Percentiles rank a stretch among this genome's conserved stretches.
Evolutionary conservation across 1,140 invertebrate species (phyloP).

Genomic region (Geopemphigus sp.): DNA sequence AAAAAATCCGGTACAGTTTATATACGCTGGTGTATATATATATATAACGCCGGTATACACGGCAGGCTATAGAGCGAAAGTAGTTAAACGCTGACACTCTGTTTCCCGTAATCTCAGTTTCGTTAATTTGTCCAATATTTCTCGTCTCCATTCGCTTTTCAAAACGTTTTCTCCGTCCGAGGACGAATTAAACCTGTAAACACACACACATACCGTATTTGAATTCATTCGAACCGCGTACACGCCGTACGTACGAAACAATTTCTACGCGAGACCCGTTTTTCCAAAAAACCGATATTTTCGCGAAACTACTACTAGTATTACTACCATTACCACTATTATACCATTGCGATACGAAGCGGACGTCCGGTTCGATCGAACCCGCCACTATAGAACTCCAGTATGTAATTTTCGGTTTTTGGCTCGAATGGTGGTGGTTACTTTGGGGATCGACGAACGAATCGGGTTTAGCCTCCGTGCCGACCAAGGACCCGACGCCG

Average conservation of each 20-base stretch:
- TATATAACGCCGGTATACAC: too few relatives aligned
- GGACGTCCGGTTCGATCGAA: constrained; percentile 69
- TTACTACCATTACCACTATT: too few relatives aligned
- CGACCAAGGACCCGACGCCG: constrained; percentile 75
- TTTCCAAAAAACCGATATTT: too few relatives aligned
- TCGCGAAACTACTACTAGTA: too few relatives aligned
- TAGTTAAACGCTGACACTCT: not conserved
- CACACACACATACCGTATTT: too few relatives aligned
- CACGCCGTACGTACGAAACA: too few relatives aligned
- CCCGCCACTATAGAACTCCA: constrained; percentile 78
- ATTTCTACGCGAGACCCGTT: too few relatives aligned
- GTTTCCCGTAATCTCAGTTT: constrained; percentile 17
- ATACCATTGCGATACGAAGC: constrained; percentile 74
- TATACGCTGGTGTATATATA: too few relatives aligned
- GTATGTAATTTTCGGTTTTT: constrained; percentile 46
- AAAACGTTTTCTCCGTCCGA: constrained; percentile 8
- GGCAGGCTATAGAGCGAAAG: not conserved
- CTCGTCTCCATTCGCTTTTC: constrained; percentile 21
- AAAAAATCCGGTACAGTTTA: too few relatives aligned
- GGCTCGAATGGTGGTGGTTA: constrained; percentile 57
- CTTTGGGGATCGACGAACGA: constrained; percentile 66
- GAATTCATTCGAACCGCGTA: too few relatives aligned
- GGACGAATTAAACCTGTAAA: constrained; percentile 55
- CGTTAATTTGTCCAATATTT: constrained; percentile 5
- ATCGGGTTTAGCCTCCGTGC: constrained; percentile 75